Evolutionary conservation across 1,140 invertebrate species (phyloP), one percentile per base, ranked within the genome.

Genomic region (Anagrus nilaparvatae): DNA sequence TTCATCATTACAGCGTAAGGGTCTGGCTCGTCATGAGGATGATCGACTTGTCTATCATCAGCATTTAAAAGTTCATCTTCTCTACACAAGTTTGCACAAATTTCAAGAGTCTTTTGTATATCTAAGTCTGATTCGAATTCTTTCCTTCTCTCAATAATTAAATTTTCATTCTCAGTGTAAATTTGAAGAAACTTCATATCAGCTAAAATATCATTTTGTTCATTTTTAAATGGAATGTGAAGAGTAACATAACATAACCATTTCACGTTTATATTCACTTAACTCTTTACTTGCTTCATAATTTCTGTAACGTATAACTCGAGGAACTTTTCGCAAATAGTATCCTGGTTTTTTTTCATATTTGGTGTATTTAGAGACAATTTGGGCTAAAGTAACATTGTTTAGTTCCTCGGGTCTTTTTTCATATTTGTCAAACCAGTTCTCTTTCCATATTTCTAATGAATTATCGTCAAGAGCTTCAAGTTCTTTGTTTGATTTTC

Each of bases 231-330:
- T 16, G 57, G 54, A 37, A 59, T 28, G 44, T 61, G 51, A 14
- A 61, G 37, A 3, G 46, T 30, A n/a, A n/a, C n/a, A n/a, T n/a
- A n/a, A n/a, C n/a, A n/a, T n/a, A 18, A 62, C 54, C 54, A 58
- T 58, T 45, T 63, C 60, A 16, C 58, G 40, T 44, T 44, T 40
- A 36, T 41, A 47, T 28, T 52, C 35, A 29, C 43, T 39, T 1
- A 18, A 40, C 37, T 59, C 49, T 12, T 44, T 5, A 17, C 17
- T 49, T 19, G 59, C 56, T 43, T 61, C 55, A 56, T 30, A 61
- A 50, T 39, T 60, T 60, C 34, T 55, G 51, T 25, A 66, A 60
- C 46, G 49, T 40, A 58, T 61, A 16, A 63, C 25, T 42, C 32
- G 36, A 28, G 53, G 49, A 5, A 35, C 33, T 27, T 53, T 27